Conservation (phyloP, 2,113 vertebrate species). For the Hiodon alosoides region DNA sequence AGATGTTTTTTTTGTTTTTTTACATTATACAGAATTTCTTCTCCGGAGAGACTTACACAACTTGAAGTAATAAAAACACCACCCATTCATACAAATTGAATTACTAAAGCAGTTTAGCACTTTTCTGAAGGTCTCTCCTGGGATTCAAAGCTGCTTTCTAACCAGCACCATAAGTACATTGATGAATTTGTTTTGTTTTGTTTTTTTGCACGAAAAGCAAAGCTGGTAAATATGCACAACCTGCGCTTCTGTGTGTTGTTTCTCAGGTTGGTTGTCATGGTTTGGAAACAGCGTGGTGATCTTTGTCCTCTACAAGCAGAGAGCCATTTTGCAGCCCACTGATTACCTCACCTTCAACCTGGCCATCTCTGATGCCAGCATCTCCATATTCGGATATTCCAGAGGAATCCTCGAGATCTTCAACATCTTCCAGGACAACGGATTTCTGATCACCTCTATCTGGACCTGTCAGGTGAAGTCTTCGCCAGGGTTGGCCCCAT, state of each 20-base stretch:
- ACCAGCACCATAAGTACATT: no score
- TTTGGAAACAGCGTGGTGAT: conserved; percentile 81
- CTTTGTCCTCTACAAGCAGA: conserved; percentile 75
- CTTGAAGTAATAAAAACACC: no score
- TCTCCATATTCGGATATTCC: conserved; percentile 77
- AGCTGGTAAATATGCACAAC: neutral
- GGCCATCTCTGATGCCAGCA: conserved; percentile 73
- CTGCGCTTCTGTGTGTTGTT: conserved; percentile 28
- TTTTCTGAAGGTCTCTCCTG: no score
- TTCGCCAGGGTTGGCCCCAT: neutral
- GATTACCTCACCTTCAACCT: conserved; percentile 79
- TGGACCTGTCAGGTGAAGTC: conserved; percentile 77
- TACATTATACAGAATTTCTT: no score
- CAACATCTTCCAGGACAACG: conserved; percentile 73
- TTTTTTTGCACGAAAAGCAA: no score
- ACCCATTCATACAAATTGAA: no score
- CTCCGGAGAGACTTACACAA: no score
- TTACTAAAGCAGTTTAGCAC: no score
- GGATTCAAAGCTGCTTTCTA: no score
- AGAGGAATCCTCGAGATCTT: conserved; percentile 78
- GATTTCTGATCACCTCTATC: conserved; percentile 73
- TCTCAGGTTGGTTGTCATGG: conserved; percentile 79
- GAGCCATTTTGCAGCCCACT: conserved; percentile 66
- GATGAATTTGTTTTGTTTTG: no score
- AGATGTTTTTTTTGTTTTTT: no score